Base-by-base conservation (phyloP, 1,140 invertebrate species). In the Araneus ventricosus region DNA sequence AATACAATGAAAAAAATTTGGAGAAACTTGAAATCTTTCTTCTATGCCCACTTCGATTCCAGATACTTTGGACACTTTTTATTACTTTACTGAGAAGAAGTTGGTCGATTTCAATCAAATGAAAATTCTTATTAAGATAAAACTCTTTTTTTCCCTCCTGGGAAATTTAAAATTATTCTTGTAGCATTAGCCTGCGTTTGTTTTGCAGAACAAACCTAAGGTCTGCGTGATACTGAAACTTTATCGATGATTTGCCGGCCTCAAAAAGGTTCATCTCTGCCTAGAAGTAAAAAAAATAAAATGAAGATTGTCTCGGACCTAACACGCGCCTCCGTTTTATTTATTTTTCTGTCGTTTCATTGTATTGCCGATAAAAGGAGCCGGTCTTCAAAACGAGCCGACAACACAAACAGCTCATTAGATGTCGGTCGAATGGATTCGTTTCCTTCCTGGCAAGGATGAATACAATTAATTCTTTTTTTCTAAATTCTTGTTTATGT, bases 351-450 rank as follows among this genome's bases (percentile, higher is more conserved):
- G 34, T 22, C 8, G 14, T 75, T 37, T 75, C 30, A 34, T 75
- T 34, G 70, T 37, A 34, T 34, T 37, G 37, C 27, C 10, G 30
- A 30, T 37, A 75, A 75, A 75, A 34, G 30, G 20, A 75, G 30
- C 70, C 70, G 30, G 30, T 75, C 34, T 75, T 75, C 20, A 34
- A 75, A 75, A 37, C n/a, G 5, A 34, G 70, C 70, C 70, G 70
- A 37, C 70, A 75, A 14, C 8, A 63, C 30, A 75, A 75, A 75
- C 30, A 75, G 30, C 70, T 75, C 30, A 75, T 75, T 75, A 75
- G 34, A 75, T 75, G 7, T 75, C 70, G 70, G 3, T 34, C 70
- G 4, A 4, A 30, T 37, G 22, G 27, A 30, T 75, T 34, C 70
- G 20, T 37, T 30, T 20, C 70, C 34, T 75, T 34, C 30, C 24